A percentile compares a stretch with the other conserved stretches of the same genome.
These are phyloP conservation scores for Berghia stephanieae DNA, from an alignment of 1,140 invertebrate genomes.

Conservation along the genomic window DNA sequence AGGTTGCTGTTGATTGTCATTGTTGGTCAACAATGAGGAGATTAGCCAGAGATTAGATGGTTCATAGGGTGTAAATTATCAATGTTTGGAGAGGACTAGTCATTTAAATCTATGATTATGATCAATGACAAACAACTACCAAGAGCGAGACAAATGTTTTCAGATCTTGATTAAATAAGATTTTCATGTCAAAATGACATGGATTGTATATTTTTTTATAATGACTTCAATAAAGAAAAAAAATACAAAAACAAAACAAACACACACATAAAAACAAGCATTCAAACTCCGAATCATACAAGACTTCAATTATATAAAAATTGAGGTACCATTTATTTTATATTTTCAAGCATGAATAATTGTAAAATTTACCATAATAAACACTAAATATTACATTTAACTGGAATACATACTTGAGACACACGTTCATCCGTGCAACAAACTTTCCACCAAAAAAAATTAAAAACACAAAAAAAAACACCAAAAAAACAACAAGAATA, in stretches of 20 bases:
- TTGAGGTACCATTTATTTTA: no score
- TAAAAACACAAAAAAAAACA: no score
- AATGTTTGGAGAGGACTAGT: background rate
- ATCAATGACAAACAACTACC: background rate
- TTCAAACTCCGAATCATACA: no score
- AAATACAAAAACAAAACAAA: background rate
- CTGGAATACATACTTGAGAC: no score
- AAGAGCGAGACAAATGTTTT: background rate
- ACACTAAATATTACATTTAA: no score
- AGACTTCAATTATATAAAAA: no score
- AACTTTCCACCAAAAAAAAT: no score
- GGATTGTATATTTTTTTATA: background rate
- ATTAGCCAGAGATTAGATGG: background rate
- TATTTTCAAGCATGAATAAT: no score
- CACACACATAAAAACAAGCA: background rate
- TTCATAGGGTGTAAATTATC: background rate
- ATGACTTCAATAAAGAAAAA: background rate
- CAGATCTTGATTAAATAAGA: background rate
- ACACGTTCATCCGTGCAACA: no score
- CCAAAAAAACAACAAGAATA: no score
- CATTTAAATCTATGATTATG: background rate
- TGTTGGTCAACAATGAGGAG: background rate
- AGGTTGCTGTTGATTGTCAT: slow-evolving; percentile 15
- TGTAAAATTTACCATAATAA: no score
- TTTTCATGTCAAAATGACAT: no score